Percentiles rank a stretch among this genome's conserved stretches.
phyloP scores from a whole-genome alignment of 2,797 vertebrate genomes.

The Carapus acus region DNA sequence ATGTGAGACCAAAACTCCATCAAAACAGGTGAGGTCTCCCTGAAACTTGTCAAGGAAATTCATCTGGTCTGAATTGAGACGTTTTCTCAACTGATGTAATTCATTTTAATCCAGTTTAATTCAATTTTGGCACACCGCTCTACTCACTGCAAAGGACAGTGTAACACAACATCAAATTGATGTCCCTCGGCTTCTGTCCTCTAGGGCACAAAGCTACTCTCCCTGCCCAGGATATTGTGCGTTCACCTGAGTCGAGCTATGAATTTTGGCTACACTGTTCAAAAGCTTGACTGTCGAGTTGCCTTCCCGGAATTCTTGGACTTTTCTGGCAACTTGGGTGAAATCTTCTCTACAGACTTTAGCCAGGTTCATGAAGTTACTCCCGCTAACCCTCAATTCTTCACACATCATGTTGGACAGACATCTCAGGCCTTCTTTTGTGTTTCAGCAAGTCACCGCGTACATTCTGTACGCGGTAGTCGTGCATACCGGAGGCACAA shows the following conservation, averaged over 20 bases:
- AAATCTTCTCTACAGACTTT: conserved; percentile 27
- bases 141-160: too few species aligned
- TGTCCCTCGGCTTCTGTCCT: not conserved
- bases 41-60: too few species aligned
- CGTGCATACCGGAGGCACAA: conserved; percentile 54
- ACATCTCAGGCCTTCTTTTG: too few species aligned
- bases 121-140: not conserved
- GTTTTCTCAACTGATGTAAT: too few species aligned
- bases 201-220: conserved; percentile 58
- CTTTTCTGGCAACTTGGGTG: conserved; percentile 18
- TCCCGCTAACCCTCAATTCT: too few species aligned
- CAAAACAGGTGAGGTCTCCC: conserved; percentile 46
- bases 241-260: conserved; percentile 69
- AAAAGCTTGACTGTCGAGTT: conserved; percentile 56
- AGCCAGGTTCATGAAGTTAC: conserved; percentile 29
- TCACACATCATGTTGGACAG: not conserved
- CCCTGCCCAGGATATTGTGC: conserved; percentile 65
- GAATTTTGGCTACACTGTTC: not conserved
- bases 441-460: conserved; percentile 40
- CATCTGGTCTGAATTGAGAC: too few species aligned
- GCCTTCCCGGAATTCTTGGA: conserved; percentile 63
- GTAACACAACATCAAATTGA: too few species aligned
- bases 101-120: too few species aligned
- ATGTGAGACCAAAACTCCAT: conserved; percentile 56
- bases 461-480: conserved; percentile 70